Evolutionary conservation across 2,888 invertebrate genomes (phyloP), one percentile per base, ranked within the genome.

Genomic region (Drosophila bunnanda): DNA sequence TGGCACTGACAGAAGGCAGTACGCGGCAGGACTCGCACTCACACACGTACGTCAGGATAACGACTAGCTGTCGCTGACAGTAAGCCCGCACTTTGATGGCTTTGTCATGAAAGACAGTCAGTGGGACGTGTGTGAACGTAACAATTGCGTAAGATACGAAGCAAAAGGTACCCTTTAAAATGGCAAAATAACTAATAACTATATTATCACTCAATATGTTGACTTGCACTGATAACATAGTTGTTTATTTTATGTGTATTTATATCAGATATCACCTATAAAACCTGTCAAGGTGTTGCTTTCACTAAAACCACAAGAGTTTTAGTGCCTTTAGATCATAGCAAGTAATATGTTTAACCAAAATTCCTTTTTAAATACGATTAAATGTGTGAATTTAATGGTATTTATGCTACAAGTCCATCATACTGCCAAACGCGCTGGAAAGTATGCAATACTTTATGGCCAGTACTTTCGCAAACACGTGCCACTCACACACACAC

Each of bases 11-110:
- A 58, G 9, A 28, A 46, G 5, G n/a, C 44, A 44, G 44, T 10
- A 32, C 25, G 25, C 25, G 25, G 25, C 25, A 4, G 25, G 28
- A 28, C 22, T 22, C 22, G 13, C 13, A 17, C 17, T 50, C 77
- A 66, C 53, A 67, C 58, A 41, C 59, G 52, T 28, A 50, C 38
- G 68, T 30, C 76, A 57, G 55, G 58, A 53, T 82, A 67, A 79
- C 56, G 80, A 50, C 55, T 57, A 10, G 20, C 56, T 66, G 68
- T 41, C 55, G 65, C 57, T 74, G 75, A 78, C 78, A 71, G 58
- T 75, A 62, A 64, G 62, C 50, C 60, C 48, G 61, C 53, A 67
- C 62, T 71, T 67, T 44, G 62, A 62, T 57, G 60, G 66, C 44
- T 64, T 86, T 78, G 75, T 80, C 75, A 38, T 32, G 52, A 44